Conservation (phyloP, 2,888 invertebrate genomes). For the Nomada flava region DNA sequence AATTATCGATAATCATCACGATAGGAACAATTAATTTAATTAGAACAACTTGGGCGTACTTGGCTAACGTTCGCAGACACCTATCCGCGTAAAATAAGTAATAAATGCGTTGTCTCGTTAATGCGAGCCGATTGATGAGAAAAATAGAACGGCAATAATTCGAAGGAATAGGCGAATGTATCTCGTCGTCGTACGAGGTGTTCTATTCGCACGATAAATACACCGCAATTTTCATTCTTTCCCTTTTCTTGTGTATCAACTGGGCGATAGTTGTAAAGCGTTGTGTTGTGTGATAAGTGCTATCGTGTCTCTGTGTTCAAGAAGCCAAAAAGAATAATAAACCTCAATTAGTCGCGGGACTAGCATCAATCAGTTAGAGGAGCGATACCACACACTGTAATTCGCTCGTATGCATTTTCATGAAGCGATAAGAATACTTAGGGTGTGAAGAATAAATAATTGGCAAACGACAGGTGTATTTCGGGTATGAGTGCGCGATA, state of each 20-base stretch:
- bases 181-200: conserved; percentile 29
- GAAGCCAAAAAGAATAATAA: conserved; percentile 81
- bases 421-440: conserved; percentile 23
- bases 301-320: conserved; percentile 82
- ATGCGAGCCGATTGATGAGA: conserved; percentile 25
- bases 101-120: conserved; percentile 32
- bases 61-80: conserved; percentile 56
- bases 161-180: conserved; percentile 21
- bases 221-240: conserved; percentile 6
- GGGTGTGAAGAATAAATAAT: conserved; percentile 29
- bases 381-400: conserved; percentile 6
- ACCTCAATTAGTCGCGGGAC: conserved; percentile 45
- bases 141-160: conserved; percentile 7
- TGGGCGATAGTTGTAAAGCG: conserved; percentile 76
- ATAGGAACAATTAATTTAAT: conserved; percentile 68
- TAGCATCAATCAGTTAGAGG: conserved; percentile 36
- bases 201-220: conserved; percentile 33
- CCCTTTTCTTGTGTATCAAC: conserved; percentile 32
- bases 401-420: conserved; percentile 1
- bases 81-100: conserved; percentile 46
- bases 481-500: conserved; percentile 18
- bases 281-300: conserved; percentile 82
- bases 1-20: conserved; percentile 72
- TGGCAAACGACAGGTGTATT: conserved; percentile 22
- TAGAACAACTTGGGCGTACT: conserved; percentile 60